Conservation (phyloP, 35 echinoderm and acorn worm species). For the Ophioderma brevispina region DNA sequence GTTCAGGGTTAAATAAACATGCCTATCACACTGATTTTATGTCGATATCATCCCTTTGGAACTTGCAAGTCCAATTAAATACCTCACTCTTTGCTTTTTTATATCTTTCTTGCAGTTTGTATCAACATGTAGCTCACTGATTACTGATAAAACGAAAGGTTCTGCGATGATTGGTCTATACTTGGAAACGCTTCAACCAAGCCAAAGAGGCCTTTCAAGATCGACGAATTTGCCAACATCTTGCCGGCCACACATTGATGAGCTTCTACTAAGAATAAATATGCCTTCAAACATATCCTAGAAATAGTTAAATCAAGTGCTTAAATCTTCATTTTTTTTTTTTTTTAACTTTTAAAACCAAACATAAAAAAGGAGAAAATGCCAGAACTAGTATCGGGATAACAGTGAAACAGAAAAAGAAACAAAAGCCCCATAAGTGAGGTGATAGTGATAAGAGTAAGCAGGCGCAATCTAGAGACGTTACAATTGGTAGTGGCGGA, state of each 20-base stretch:
- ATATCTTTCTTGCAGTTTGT: not conserved
- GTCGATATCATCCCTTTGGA: too few relatives aligned
- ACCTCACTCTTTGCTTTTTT: too few relatives aligned
- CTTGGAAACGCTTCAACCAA: constrained; percentile 8
- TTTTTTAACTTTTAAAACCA: not conserved
- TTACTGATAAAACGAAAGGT: not conserved
- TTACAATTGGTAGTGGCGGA: not conserved
- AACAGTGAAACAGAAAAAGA: not conserved
- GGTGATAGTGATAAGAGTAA: not conserved
- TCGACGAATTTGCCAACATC: constrained; percentile 29
- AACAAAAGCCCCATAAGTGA: not conserved
- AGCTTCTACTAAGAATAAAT: constrained; percentile 16
- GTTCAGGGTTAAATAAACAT: too few relatives aligned
- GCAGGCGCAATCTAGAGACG: not conserved
- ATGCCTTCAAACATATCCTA: constrained; percentile 34
- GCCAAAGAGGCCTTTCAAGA: constrained; percentile 22
- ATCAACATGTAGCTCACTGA: not conserved
- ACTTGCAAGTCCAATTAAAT: too few relatives aligned
- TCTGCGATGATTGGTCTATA: not conserved
- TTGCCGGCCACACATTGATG: constrained; percentile 15
- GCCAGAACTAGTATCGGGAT: not conserved
- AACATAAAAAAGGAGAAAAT: not conserved
- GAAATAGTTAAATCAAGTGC: not conserved
- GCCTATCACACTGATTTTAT: too few relatives aligned
- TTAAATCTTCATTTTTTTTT: not conserved